Evolutionary conservation across 2,113 vertebrate genomes (phyloP).

Genomic region (Spea multiplicata): DNA sequence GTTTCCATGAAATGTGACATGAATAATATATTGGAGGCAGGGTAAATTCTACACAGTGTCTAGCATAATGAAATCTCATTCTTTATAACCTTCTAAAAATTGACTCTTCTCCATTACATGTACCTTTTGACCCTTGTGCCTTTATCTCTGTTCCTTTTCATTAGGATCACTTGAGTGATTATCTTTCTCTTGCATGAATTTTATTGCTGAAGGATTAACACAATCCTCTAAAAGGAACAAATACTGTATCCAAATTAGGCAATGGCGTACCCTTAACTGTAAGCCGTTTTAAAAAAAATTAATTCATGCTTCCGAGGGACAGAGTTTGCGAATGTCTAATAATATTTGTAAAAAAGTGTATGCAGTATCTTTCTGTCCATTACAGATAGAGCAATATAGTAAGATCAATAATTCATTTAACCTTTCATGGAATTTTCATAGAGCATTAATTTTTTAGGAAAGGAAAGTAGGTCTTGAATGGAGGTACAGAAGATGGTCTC

Average conservation of each 20-base stretch:
- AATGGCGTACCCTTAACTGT: background rate
- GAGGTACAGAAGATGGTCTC: too few relatives aligned
- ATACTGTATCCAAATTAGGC: slow-evolving; percentile 7
- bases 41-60: background rate
- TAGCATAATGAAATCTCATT: background rate
- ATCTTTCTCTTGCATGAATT: background rate
- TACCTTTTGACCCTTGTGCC: background rate
- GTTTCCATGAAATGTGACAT: too few relatives aligned
- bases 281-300: background rate
- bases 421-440: too few relatives aligned
- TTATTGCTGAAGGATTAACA: slow-evolving; percentile 2
- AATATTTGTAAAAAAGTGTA: too few relatives aligned
- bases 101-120: slow-evolving; percentile 1
- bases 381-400: too few relatives aligned
- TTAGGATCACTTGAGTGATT: slow-evolving; percentile 25
- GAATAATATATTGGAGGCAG: too few relatives aligned
- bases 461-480: too few relatives aligned
- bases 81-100: background rate
- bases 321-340: too few relatives aligned
- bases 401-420: too few relatives aligned
- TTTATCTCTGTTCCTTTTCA: slow-evolving; percentile 5
- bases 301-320: too few relatives aligned
- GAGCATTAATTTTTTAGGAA: too few relatives aligned
- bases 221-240: slow-evolving; percentile 3
- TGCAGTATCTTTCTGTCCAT: too few relatives aligned